Conservation (phyloP, 2,113 vertebrate genomes). For the Chamaea fasciata region DNA sequence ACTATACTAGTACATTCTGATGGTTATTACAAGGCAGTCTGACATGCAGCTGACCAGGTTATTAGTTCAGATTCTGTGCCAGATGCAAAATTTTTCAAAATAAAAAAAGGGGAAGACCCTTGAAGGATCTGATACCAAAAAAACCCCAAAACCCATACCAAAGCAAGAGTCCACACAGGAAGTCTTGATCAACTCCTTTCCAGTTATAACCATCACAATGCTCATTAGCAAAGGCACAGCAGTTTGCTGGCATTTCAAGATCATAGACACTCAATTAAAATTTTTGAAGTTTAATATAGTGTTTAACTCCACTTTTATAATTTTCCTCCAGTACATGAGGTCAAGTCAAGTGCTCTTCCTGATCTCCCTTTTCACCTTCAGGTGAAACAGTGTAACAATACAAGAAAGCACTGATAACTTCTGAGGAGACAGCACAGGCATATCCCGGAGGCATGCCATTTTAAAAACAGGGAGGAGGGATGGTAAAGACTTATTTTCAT, state of each 20-base stretch:
- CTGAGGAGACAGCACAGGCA: slow-evolving; percentile 51
- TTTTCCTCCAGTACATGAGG: not conserved
- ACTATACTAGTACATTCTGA: not conserved
- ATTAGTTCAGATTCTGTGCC: not conserved
- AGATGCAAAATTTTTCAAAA: slow-evolving; percentile 8
- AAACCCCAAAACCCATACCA: not conserved
- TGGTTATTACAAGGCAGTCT: not conserved
- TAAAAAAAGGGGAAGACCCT: not conserved
- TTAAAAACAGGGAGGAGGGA: slow-evolving; percentile 21
- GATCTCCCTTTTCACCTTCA: not conserved
- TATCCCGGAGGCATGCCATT: not conserved
- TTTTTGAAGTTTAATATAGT: not conserved
- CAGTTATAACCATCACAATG: slow-evolving; percentile 12
- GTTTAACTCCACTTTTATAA: slow-evolving; percentile 23
- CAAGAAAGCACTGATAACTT: slow-evolving; percentile 1
- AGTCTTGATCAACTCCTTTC: not conserved
- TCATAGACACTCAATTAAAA: not conserved
- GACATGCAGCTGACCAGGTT: not conserved
- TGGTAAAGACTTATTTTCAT: slow-evolving; percentile 11
- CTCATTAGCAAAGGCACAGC: not conserved
- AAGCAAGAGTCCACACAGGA: not conserved
- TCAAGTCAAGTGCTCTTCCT: not conserved
- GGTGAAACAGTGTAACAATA: not conserved
- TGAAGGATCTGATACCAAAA: not conserved
- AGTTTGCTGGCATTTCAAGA: not conserved